Base-by-base conservation (phyloP, 2,888 invertebrate genomes). In the Thysanoteuthis rhombus region DNA sequence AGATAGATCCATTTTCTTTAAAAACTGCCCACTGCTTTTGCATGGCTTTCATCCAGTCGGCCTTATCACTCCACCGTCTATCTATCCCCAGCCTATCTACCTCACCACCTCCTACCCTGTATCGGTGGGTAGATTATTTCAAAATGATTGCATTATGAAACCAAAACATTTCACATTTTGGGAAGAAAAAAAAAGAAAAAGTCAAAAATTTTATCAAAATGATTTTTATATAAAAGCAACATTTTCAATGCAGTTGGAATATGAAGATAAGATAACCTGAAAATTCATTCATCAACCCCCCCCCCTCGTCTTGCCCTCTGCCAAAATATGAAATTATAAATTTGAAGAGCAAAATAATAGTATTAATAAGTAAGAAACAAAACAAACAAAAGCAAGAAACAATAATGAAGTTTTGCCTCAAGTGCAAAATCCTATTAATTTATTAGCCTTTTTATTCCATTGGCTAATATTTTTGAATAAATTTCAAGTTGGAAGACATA, bases 141-240 rank as follows among this genome's bases (percentile, higher is more conserved):
- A 75, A 75, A 75, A 75, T 75, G 75, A 75, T 75, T 75, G 75
- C 75, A 75, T 75, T 75, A 75, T 75, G n/a, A 75, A 75, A 75
- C 75, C 75, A 75, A 75, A 75, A 75, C 75, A 75, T 75, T 75
- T 75, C 75, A 75, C 75, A 75, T 75, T 75, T 75, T n/a, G n/a
- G 75, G 36, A 75, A 75, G 75, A 75, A 36, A 75, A 75, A 75
- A 75, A 75, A 75, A n/a, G 2, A 75, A 75, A 75, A n/a, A 75
- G 32, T 32, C 0, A 5, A n/a, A 75, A 75, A 75, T n/a, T n/a
- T n/a, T n/a, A n/a, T n/a, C n/a, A 75, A 75, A n/a, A n/a, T 0
- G 1, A 75, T 75, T 75, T 75, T 75, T 75, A 75, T 75, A 75
- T 75, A n/a, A n/a, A 75, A 75, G 75, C 75, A 75, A 75, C n/a